These are phyloP conservation scores for Anabacerthia variegaticeps DNA, from an alignment of 2,797 vertebrate genomes.

Conservation along the genomic window DNA sequence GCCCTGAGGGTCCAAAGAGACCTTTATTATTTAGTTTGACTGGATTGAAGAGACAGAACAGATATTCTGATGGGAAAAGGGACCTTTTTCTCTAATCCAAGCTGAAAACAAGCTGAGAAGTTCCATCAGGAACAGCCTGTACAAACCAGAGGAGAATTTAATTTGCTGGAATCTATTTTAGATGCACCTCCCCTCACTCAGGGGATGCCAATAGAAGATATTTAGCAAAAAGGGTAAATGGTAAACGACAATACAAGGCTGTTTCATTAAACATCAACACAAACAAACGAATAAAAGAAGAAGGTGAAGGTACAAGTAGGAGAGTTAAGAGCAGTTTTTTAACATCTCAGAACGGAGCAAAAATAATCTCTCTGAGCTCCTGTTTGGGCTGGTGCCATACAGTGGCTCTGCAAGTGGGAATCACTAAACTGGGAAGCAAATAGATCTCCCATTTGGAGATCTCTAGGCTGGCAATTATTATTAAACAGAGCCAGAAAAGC, in stretches of 20 bases:
- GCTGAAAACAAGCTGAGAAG: background rate
- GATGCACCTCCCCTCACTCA: background rate
- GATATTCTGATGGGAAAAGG: background rate
- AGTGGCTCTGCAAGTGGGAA: background rate
- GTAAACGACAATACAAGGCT: background rate
- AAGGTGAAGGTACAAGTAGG: background rate
- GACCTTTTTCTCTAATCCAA: background rate
- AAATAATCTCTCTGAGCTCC: too few relatives aligned
- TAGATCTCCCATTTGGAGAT: background rate
- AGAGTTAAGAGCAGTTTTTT: background rate
- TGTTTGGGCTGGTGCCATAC: background rate
- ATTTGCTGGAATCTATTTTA: background rate
- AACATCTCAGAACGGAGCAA: background rate
- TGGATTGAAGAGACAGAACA: background rate
- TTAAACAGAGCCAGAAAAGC: background rate
- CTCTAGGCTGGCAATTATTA: background rate
- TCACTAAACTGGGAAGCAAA: background rate
- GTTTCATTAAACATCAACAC: background rate
- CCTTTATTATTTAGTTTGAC: background rate
- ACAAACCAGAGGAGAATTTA: background rate
- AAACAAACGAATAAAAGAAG: background rate
- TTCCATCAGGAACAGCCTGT: background rate
- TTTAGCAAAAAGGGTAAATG: background rate
- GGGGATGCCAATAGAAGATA: too few relatives aligned
- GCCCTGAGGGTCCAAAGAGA: background rate